A percentile compares a stretch with the other conserved stretches of the same genome.
phyloP scores from a whole-genome alignment of 2,113 vertebrate species.

The Hippocampus abdominalis region DNA sequence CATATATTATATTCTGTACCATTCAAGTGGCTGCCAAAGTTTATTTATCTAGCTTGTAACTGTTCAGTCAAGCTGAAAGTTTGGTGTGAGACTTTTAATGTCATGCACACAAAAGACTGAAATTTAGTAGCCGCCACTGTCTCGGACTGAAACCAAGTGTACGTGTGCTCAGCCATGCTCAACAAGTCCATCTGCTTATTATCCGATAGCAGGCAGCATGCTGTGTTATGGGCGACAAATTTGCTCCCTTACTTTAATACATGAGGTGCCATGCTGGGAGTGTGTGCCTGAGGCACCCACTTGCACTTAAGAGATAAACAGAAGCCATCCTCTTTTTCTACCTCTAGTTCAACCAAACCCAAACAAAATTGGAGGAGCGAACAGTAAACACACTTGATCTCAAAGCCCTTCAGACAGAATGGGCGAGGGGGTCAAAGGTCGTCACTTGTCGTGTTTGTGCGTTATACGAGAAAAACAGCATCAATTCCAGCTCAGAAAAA shows the following conservation, averaged over 20 bases:
- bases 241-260: constrained; percentile 17
- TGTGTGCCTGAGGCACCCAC: constrained; percentile 4
- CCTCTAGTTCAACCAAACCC: constrained; percentile 7
- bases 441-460: constrained; percentile 15
- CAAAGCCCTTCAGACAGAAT: neutral
- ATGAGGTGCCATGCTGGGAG: constrained; percentile 15
- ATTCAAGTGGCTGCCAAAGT: neutral
- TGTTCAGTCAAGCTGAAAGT: constrained; percentile 12
- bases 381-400: constrained; percentile 5
- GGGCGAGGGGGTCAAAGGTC: neutral
- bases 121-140: constrained; percentile 44
- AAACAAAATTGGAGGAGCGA: constrained; percentile 3
- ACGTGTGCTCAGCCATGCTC: constrained; percentile 56
- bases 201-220: constrained; percentile 53
- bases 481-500: constrained; percentile 2
- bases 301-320: constrained; percentile 9
- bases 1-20: neutral
- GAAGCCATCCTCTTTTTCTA: neutral
- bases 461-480: neutral
- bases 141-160: constrained; percentile 50
- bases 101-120: constrained; percentile 17
- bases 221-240: constrained; percentile 26
- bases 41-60: constrained; percentile 2
- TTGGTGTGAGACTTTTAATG: constrained; percentile 21
- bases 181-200: constrained; percentile 59